phyloP scores from a whole-genome alignment of 2,888 invertebrate genomes.

The Incurvaria masculella region DNA sequence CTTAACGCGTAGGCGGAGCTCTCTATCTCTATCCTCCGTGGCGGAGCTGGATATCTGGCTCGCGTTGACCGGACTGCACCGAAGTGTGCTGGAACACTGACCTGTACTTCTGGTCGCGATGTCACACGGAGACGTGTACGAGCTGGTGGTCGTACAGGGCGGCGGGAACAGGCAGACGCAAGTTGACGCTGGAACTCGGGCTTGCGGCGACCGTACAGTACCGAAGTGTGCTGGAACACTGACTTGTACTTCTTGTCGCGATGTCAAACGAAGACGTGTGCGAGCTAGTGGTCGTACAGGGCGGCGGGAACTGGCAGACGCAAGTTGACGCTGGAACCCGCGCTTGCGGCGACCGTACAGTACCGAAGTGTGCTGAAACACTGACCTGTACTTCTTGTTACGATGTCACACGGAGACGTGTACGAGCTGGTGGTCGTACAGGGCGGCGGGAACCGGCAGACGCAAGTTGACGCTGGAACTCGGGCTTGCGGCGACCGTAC shows the following conservation, averaged over 20 bases:
- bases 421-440: slow-evolving; percentile 59
- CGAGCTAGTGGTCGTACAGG: too few relatives aligned
- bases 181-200: slow-evolving; percentile 79
- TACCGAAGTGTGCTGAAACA: too few relatives aligned
- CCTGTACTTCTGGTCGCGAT: slow-evolving; percentile 79
- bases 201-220: slow-evolving; percentile 72
- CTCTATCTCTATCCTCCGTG: too few relatives aligned
- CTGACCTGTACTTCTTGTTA: slow-evolving; percentile 79
- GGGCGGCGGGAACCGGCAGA: slow-evolving; percentile 56
- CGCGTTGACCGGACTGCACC: too few relatives aligned
- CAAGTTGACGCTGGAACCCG: too few relatives aligned
- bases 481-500: slow-evolving; percentile 72
- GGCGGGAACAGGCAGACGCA: slow-evolving; percentile 62
- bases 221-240: slow-evolving; percentile 75
- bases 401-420: slow-evolving; percentile 86
- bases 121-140: slow-evolving; percentile 82
- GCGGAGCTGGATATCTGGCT: too few relatives aligned
- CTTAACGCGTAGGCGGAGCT: too few relatives aligned
- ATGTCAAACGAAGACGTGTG: too few relatives aligned
- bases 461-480: slow-evolving; percentile 77
- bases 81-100: too few relatives aligned
- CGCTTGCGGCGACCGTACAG: too few relatives aligned
- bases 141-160: slow-evolving; percentile 55
- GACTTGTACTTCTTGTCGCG: too few relatives aligned
- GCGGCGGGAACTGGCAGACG: too few relatives aligned